Percentiles rank a stretch among this genome's conserved stretches.
These are phyloP conservation scores for Heliconius nattereri DNA, from an alignment of 1,140 invertebrate species.

Conservation along the genomic window DNA sequence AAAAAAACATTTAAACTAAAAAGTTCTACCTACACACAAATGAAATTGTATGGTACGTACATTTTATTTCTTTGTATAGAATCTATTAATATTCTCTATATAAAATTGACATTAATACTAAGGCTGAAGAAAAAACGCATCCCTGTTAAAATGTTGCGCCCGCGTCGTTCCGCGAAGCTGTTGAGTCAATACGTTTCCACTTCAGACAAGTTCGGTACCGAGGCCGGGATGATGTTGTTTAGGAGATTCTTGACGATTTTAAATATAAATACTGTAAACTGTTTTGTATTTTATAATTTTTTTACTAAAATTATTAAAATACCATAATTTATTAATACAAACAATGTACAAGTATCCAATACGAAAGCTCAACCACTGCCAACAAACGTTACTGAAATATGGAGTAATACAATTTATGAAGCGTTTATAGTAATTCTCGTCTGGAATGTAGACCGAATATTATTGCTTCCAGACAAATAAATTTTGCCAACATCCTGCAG, in stretches of 20 bases:
- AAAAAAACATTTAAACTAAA: too few relatives aligned
- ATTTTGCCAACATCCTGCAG: slow-evolving; percentile 16
- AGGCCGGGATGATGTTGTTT: slow-evolving; percentile 26
- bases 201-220: slow-evolving; percentile 17
- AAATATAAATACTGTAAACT: neutral
- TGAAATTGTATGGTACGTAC: too few relatives aligned
- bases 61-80: too few relatives aligned
- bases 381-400: neutral
- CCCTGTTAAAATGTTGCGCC: slow-evolving; percentile 26
- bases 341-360: too few relatives aligned
- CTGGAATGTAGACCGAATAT: slow-evolving; percentile 26
- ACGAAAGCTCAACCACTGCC: neutral
- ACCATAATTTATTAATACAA: too few relatives aligned
- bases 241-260: neutral
- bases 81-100: too few relatives aligned
- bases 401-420: neutral
- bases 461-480: slow-evolving; percentile 21
- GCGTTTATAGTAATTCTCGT: slow-evolving; percentile 13
- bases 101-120: neutral
- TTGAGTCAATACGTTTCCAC: slow-evolving; percentile 33
- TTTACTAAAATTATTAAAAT: too few relatives aligned
- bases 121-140: neutral
- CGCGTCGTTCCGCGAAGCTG: slow-evolving; percentile 32
- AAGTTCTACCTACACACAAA: too few relatives aligned
- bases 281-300: neutral